Evolutionary conservation across 2,888 invertebrate species (phyloP), one percentile per base, ranked within the genome.

Genomic region (Alsophila aescularia): DNA sequence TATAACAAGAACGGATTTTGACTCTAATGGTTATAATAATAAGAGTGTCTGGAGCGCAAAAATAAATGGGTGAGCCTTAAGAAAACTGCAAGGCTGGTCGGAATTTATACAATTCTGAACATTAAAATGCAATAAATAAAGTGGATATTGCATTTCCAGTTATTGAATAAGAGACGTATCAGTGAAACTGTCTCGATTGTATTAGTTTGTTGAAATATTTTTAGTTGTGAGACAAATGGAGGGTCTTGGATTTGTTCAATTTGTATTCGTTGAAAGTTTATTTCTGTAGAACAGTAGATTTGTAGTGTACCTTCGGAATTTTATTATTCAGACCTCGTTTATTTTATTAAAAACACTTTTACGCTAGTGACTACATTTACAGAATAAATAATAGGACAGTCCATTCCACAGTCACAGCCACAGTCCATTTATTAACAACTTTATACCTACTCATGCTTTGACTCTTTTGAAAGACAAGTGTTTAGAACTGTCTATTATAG

Each of bases 121-220:
- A 54, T 41, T 66, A 63, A 66, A 56, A 18, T 52, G 48, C 16
- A 50, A 56, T 60, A 60, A 61, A 66, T 61, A 63, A 66, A 63
- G 63, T 59, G 56, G 52, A 52, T 50, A 62, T 61, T 60, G 43
- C 54, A 47, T 54, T 43, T 35, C 4, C 49, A 54, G 49, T 49
- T 54, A 49, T 49, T 54, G 43, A 54, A 53, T 54, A 37, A 36
- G 41, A 40, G 27, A 42, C 43, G 51, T 51, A 43, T 45, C 47
- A 39, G 37, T 31, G 36, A 37, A 39, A 5, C 47, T 47, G 47
- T 47, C 31, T 29, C 37, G 43, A 18, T 47, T 39, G 47, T 39
- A 45, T 31, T 31, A 39, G 39, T 49, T 41, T 35, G 45, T 40
- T 40, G 49, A 55, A 55, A 50, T 50, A 50, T 50, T 55, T 45